Conservation (phyloP, 1,140 invertebrate species). For the Zaprionus africanus region DNA sequence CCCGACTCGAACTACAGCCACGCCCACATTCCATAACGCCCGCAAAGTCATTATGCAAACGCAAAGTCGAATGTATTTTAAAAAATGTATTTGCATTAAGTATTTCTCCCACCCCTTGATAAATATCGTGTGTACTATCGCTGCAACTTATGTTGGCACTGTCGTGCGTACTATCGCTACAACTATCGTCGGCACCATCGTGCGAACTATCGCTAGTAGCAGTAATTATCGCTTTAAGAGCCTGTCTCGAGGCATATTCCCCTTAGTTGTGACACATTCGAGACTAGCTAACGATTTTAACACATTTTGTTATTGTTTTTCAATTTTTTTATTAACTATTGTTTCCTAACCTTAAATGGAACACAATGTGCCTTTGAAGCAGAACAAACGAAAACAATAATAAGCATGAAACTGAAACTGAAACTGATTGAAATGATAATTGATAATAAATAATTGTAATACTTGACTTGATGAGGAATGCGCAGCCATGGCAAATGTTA, state of each 20-base stretch:
- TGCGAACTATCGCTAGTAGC: background rate
- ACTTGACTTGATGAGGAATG: background rate
- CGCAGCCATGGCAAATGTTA: constrained; percentile 35
- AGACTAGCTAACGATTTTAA: constrained; percentile 1
- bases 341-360: background rate
- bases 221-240: background rate
- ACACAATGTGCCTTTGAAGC: constrained; percentile 40
- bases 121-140: background rate
- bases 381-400: constrained; percentile 17
- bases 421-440: background rate
- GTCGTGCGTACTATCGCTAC: background rate
- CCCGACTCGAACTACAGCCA: background rate
- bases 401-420: background rate
- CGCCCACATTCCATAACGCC: constrained; percentile 5
- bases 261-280: background rate
- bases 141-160: background rate
- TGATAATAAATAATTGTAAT: constrained; percentile 2
- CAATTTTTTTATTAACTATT: background rate
- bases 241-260: constrained; percentile 4
- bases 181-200: background rate
- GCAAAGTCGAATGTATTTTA: constrained; percentile 5
- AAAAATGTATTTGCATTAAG: constrained; percentile 3
- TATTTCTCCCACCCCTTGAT: background rate
- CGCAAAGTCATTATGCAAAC: constrained; percentile 1
- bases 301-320: constrained; percentile 13